Evolutionary conservation across 1,140 invertebrate species (phyloP).

Genomic region (Dolichoris vasculosae): DNA sequence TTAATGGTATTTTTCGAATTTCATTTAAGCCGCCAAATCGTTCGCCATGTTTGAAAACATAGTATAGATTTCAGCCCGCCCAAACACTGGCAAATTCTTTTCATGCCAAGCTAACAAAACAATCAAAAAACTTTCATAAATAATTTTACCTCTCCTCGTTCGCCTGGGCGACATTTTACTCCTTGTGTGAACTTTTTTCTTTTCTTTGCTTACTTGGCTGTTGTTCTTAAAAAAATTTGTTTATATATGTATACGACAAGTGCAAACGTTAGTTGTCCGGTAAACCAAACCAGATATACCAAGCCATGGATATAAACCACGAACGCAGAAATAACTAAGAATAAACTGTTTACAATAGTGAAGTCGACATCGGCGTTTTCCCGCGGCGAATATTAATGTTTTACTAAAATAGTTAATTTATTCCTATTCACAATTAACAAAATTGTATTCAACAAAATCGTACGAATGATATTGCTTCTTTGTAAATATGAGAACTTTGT

Average conservation of each 20-base stretch:
- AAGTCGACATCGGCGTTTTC: background rate
- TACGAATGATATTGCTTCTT: too few relatives aligned
- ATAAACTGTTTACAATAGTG: background rate
- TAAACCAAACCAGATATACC: background rate
- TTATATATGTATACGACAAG: constrained; percentile 3
- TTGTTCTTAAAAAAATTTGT: background rate
- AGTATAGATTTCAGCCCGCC: constrained; percentile 54
- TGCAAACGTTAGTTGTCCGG: background rate
- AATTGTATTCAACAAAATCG: too few relatives aligned
- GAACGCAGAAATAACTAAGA: background rate
- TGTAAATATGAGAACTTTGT: too few relatives aligned
- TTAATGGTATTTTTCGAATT: background rate
- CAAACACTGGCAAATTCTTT: constrained; percentile 51
- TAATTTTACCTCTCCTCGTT: constrained; percentile 57
- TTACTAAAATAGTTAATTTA: background rate
- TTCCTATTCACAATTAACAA: too few relatives aligned
- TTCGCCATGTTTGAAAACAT: constrained; percentile 56
- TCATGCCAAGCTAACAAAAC: background rate
- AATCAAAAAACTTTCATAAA: background rate
- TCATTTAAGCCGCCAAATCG: constrained; percentile 57
- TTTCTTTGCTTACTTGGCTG: background rate
- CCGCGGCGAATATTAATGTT: background rate
- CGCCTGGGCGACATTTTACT: constrained; percentile 58
- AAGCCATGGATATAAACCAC: background rate
- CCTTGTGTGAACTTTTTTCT: background rate